Percentiles rank a stretch among this genome's conserved stretches.
phyloP scores from a whole-genome alignment of 2,797 vertebrate genomes.

The Lepus oiostolus region DNA sequence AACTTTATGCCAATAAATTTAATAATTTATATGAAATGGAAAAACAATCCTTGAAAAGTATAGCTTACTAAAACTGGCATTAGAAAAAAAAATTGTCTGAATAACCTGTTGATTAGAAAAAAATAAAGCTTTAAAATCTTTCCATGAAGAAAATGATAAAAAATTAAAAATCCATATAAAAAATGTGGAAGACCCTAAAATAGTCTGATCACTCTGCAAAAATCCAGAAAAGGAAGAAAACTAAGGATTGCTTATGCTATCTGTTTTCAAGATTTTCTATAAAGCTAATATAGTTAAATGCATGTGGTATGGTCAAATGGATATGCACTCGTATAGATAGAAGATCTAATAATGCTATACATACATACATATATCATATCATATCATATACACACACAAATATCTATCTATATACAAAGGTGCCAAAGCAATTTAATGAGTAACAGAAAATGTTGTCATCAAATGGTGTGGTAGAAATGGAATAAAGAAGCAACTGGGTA shows the following conservation, averaged over 20 bases:
- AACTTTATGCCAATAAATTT: neutral
- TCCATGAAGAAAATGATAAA: conserved; percentile 38
- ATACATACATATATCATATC: too few relatives aligned
- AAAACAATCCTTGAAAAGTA: neutral
- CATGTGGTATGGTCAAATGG: neutral
- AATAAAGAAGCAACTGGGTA: neutral
- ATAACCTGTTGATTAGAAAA: neutral
- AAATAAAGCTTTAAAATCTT: conserved; percentile 36
- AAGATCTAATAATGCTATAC: neutral
- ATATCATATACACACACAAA: neutral
- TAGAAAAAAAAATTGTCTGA: neutral
- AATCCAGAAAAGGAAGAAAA: conserved; percentile 25
- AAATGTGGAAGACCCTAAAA: neutral
- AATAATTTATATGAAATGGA: neutral
- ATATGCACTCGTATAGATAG: neutral
- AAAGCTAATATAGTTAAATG: neutral
- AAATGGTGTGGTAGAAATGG: neutral
- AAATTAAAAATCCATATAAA: neutral
- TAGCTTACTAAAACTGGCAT: neutral
- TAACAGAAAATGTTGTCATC: neutral
- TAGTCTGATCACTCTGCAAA: neutral
- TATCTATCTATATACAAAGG: neutral
- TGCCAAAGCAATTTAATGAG: neutral
- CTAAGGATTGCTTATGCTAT: neutral
- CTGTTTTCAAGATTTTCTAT: neutral